Conservation (phyloP, 1,140 invertebrate genomes). For the Scaptomyza hsui region DNA sequence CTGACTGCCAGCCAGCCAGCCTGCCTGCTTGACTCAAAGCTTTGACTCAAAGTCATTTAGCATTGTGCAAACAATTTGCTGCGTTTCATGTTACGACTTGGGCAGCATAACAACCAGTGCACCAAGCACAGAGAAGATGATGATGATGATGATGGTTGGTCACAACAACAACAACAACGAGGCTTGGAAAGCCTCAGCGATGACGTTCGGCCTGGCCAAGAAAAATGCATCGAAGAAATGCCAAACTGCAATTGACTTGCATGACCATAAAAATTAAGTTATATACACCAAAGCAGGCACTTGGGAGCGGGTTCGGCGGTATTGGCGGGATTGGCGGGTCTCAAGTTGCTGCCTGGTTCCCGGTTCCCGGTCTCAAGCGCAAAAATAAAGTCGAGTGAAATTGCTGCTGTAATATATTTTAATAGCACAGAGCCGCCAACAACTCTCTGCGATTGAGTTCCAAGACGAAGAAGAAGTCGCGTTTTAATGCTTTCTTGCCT, state of each 20-base stretch:
- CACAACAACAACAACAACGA: constrained; percentile 30
- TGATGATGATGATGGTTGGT: no score
- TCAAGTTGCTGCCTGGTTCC: constrained; percentile 14
- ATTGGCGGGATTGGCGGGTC: neutral
- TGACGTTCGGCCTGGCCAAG: constrained; percentile 30
- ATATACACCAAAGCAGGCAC: constrained; percentile 62
- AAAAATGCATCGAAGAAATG: constrained; percentile 74
- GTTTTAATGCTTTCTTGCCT: constrained; percentile 15
- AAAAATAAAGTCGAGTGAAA: constrained; percentile 77
- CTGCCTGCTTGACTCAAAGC: constrained; percentile 1
- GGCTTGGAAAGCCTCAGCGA: constrained; percentile 1
- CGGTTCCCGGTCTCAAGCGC: constrained; percentile 50
- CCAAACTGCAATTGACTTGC: constrained; percentile 81
- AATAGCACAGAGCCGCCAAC: constrained; percentile 65
- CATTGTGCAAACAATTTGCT: constrained; percentile 71
- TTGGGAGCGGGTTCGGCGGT: neutral
- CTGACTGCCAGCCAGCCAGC: no score
- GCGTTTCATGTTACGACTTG: constrained; percentile 65
- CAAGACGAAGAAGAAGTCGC: constrained; percentile 21
- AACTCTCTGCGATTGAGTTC: constrained; percentile 57
- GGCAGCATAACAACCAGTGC: constrained; percentile 41
- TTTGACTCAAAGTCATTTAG: constrained; percentile 46
- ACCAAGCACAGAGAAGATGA: constrained; percentile 8
- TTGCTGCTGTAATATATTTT: constrained; percentile 80
- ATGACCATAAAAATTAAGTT: constrained; percentile 82